Conservation (phyloP, 2,113 vertebrate species). For the Equus quagga region DNA sequence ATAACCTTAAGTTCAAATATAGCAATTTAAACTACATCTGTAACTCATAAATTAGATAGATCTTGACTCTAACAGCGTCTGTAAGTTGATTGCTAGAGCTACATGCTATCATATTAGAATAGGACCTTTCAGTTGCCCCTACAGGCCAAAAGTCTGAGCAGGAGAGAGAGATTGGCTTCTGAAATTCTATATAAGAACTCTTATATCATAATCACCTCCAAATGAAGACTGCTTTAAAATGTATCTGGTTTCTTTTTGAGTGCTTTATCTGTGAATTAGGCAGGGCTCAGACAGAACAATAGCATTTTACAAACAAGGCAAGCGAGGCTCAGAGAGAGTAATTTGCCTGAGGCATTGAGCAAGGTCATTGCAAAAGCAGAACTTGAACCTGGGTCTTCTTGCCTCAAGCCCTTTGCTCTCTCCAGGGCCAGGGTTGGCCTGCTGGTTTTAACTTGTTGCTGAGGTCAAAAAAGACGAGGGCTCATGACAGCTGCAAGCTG, state of each 20-base stretch:
- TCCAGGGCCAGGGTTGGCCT: fast-evolving
- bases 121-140: not conserved
- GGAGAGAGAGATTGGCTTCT: not conserved
- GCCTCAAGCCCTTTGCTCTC: not conserved
- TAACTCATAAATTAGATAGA: not conserved
- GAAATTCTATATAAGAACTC: not conserved
- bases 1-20: not conserved
- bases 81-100: not conserved
- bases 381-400: not conserved
- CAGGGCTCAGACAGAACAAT: not conserved
- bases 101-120: fast-evolving
- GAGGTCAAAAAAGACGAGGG: not conserved
- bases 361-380: not conserved
- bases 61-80: not conserved
- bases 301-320: not conserved
- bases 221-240: not conserved
- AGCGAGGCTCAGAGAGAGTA: not conserved
- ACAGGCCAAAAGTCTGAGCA: not conserved
- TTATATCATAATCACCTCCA: not conserved
- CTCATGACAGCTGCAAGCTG: fast-evolving
- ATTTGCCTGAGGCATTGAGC: not conserved
- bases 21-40: not conserved
- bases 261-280: not conserved
- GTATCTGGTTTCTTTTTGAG: not conserved
- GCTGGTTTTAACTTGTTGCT: not conserved